These are phyloP conservation scores for Mystacornis crossleyi DNA, from an alignment of 2,113 vertebrate species.

Conservation along the genomic window DNA sequence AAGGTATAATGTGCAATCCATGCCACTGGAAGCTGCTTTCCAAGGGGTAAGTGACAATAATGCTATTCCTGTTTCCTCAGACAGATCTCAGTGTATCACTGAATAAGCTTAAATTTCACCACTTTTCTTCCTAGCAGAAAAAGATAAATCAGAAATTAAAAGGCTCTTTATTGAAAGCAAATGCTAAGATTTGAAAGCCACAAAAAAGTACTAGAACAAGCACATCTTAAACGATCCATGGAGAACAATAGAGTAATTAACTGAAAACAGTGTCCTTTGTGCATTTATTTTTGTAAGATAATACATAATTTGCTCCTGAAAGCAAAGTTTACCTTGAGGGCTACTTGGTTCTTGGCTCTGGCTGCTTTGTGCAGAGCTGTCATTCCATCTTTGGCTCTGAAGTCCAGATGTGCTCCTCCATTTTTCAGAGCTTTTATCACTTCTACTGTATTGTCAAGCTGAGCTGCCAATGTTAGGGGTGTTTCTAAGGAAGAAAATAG, in stretches of 20 bases:
- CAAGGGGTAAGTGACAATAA: neutral
- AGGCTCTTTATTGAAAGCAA: neutral
- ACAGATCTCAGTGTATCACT: neutral
- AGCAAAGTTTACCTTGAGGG: constrained; percentile 83
- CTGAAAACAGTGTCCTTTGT: neutral
- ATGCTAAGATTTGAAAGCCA: neutral
- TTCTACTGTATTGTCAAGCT: constrained; percentile 82
- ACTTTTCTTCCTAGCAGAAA: neutral
- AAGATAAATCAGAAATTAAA: neutral
- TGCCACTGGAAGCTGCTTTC: neutral
- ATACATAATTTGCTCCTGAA: neutral
- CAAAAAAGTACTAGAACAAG: neutral
- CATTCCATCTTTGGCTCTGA: constrained; percentile 91
- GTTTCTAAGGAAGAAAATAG: constrained; percentile 78
- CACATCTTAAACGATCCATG: neutral
- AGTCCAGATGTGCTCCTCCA: constrained; percentile 94
- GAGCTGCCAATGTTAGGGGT: constrained; percentile 86
- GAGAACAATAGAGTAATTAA: neutral
- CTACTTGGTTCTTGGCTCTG: constrained; percentile 81
- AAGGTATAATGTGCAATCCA: neutral
- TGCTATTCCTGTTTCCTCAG: neutral
- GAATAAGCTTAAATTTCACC: neutral
- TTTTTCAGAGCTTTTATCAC: constrained; percentile 87
- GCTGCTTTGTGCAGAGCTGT: constrained; percentile 93
- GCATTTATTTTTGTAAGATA: neutral